phyloP scores from a whole-genome alignment of 2,888 invertebrate genomes.

The Saturnia pavonia region DNA sequence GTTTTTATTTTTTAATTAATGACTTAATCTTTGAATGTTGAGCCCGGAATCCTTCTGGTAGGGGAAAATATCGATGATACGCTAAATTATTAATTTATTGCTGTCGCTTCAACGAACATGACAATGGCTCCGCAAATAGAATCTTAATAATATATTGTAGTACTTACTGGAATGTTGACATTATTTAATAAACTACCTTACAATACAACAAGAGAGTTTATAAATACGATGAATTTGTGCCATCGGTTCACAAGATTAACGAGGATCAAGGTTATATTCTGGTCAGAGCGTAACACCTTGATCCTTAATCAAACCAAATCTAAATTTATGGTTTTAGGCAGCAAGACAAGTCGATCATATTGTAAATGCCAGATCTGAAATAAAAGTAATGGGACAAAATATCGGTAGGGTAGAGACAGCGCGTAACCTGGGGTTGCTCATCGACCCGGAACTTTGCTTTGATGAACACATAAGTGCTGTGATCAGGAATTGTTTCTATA shows the following conservation, averaged over 20 bases:
- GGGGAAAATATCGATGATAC: constrained; percentile 23
- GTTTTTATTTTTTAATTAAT: constrained; percentile 12
- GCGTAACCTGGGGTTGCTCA: background rate
- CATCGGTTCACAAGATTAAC: too few species aligned
- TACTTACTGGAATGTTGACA: background rate
- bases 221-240: too few species aligned
- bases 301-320: background rate
- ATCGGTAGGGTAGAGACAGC: background rate
- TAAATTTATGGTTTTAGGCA: too few species aligned
- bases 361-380: too few species aligned
- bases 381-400: too few species aligned
- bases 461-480: background rate
- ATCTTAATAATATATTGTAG: background rate
- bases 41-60: constrained; percentile 14
- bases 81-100: constrained; percentile 21
- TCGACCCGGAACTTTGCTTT: background rate
- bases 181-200: background rate
- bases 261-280: too few species aligned
- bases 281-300: background rate
- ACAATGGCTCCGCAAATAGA: constrained; percentile 10
- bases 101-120: constrained; percentile 19
- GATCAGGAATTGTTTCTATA: constrained; percentile 1
- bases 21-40: constrained; percentile 13
- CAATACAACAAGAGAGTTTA: background rate
- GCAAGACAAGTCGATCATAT: background rate